Percentiles rank a stretch among this genome's conserved stretches.
Evolutionary conservation across 1,140 invertebrate genomes (phyloP).

Genomic region (Caenorhabditis brenneri): DNA sequence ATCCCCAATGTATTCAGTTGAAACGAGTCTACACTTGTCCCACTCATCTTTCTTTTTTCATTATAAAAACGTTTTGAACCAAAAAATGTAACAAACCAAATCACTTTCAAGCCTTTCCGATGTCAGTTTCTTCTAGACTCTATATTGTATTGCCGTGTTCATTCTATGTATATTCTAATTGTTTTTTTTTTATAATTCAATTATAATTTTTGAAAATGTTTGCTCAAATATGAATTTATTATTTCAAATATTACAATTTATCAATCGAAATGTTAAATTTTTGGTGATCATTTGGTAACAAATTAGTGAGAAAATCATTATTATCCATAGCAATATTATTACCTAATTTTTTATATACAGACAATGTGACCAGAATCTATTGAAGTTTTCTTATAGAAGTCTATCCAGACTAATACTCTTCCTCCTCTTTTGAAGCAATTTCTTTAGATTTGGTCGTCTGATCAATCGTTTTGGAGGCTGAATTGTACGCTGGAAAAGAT

Average conservation of each 20-base stretch:
- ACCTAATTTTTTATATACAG: constrained; percentile 12
- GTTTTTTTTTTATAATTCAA: constrained; percentile 21
- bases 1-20: constrained; percentile 24
- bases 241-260: background rate
- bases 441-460: background rate
- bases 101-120: background rate
- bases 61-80: background rate
- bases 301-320: background rate
- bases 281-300: constrained; percentile 6
- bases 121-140: background rate
- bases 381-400: background rate
- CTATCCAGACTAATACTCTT: constrained; percentile 1
- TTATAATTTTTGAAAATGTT: constrained; percentile 1
- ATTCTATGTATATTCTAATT: background rate
- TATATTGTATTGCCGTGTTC: background rate
- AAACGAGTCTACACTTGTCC: background rate
- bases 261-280: background rate
- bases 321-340: background rate
- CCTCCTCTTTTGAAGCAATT: background rate
- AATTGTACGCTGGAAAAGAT: constrained; percentile 32
- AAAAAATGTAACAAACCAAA: background rate
- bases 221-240: constrained; percentile 35
- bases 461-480: background rate
- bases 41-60: background rate
- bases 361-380: no score